These are phyloP conservation scores for Charaxes varanes DNA, from an alignment of 1,140 invertebrate species.

Conservation along the genomic window DNA sequence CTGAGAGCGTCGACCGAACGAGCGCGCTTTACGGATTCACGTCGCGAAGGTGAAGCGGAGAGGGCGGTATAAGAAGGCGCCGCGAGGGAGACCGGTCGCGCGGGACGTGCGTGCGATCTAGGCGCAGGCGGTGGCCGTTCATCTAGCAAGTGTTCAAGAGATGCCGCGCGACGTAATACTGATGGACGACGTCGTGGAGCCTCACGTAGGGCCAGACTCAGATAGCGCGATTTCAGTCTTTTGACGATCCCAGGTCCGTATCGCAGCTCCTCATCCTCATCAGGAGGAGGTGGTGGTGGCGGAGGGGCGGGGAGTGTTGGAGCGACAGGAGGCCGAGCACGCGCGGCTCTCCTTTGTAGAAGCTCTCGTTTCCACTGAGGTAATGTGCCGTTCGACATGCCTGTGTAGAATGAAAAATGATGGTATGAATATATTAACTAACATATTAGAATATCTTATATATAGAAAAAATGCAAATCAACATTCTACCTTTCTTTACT, in stretches of 20 bases:
- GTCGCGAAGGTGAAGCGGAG: constrained; percentile 58
- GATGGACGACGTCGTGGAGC: constrained; percentile 77
- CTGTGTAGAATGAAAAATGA: constrained; percentile 19
- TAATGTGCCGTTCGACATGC: constrained; percentile 62
- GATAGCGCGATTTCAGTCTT: constrained; percentile 87
- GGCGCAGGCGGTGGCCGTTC: constrained; percentile 64
- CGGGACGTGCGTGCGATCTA: constrained; percentile 28
- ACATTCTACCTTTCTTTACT: too few species aligned
- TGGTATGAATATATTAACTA: too few species aligned
- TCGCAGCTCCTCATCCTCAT: constrained; percentile 84
- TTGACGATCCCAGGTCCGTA: constrained; percentile 95
- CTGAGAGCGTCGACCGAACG: constrained; percentile 88
- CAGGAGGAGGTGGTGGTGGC: constrained; percentile 41
- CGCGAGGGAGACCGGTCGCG: constrained; percentile 55
- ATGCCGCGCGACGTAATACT: constrained; percentile 85
- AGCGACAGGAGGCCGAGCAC: constrained; percentile 24
- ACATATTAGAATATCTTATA: too few species aligned
- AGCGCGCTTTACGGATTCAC: constrained; percentile 86
- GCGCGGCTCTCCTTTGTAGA: constrained; percentile 76
- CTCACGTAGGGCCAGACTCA: constrained; percentile 85
- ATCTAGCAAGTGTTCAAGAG: constrained; percentile 89
- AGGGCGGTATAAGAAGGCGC: constrained; percentile 63
- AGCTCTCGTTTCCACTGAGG: constrained; percentile 86
- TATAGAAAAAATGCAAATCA: too few species aligned
- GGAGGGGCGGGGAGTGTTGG: constrained; percentile 31